Conservation (phyloP, 2,113 vertebrate species). For the Hystrix brachyura region DNA sequence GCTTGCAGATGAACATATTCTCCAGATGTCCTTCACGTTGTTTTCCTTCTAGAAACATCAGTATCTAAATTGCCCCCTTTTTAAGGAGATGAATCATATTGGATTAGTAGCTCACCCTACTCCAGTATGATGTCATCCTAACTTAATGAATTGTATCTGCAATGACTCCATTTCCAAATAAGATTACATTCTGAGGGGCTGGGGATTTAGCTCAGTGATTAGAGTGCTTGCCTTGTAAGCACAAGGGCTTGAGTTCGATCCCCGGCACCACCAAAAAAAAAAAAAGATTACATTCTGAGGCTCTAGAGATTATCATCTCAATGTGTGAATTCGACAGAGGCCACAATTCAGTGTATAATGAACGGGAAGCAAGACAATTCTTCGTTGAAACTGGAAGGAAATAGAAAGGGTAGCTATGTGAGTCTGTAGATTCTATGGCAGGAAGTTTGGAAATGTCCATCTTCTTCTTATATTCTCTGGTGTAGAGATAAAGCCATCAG, state of each 20-base stretch:
- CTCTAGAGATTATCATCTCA: not conserved
- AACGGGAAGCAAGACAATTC: not conserved
- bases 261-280: too few relatives aligned
- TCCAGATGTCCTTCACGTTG: not conserved
- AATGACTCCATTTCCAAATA: not conserved
- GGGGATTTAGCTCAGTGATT: not conserved
- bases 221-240: too few relatives aligned
- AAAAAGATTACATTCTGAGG: not conserved
- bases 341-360: not conserved
- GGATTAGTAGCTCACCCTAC: not conserved
- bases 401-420: not conserved
- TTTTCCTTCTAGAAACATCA: not conserved
- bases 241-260: too few relatives aligned
- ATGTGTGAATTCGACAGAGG: not conserved
- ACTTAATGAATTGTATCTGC: not conserved
- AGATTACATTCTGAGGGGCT: not conserved
- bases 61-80: not conserved
- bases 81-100: not conserved
- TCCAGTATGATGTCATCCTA: not conserved
- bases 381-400: not conserved
- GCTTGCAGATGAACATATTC: not conserved
- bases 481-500: not conserved
- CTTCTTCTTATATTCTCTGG: conserved; percentile 16
- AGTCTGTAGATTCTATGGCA: not conserved
- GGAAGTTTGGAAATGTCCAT: not conserved